These are phyloP conservation scores for Myotis daubentonii DNA, from an alignment of 2,797 vertebrate species.

Conservation along the genomic window DNA sequence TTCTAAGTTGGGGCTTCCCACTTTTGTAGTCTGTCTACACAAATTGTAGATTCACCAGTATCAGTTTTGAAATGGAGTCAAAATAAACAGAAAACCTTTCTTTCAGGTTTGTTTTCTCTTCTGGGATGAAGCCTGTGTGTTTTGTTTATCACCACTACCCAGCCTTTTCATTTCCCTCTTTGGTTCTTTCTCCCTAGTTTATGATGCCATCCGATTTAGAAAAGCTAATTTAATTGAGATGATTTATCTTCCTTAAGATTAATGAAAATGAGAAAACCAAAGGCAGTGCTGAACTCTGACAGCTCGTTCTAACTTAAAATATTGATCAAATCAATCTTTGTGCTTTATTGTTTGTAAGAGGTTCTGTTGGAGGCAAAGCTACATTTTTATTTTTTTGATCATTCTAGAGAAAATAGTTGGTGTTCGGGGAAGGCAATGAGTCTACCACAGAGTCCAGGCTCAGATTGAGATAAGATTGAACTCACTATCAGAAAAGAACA, in stretches of 20 bases:
- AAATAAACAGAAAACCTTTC: not conserved
- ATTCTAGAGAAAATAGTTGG: not conserved
- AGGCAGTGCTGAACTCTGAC: not conserved
- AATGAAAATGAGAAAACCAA: slow-evolving; percentile 30
- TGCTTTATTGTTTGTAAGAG: slow-evolving; percentile 35
- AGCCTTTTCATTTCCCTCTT: slow-evolving; percentile 1
- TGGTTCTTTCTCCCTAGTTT: slow-evolving; percentile 48
- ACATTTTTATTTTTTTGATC: not conserved
- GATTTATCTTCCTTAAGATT: slow-evolving; percentile 53
- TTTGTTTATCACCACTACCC: not conserved
- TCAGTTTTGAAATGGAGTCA: not conserved
- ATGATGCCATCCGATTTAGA: not conserved
- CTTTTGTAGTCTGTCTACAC: not conserved
- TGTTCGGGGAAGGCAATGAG: not conserved
- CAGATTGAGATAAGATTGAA: not conserved
- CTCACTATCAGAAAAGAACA: not conserved
- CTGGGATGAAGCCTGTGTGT: not conserved
- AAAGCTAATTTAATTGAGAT: slow-evolving; percentile 10
- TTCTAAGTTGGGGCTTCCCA: not conserved
- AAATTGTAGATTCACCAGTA: not conserved
- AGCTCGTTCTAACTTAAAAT: slow-evolving; percentile 42
- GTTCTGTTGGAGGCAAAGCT: not conserved
- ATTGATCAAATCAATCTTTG: slow-evolving; percentile 11
- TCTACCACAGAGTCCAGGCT: not conserved
- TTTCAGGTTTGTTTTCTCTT: not conserved